These are phyloP conservation scores for Ptychobarbus kaznakovi DNA, from an alignment of 2,797 vertebrate species.

Conservation along the genomic window DNA sequence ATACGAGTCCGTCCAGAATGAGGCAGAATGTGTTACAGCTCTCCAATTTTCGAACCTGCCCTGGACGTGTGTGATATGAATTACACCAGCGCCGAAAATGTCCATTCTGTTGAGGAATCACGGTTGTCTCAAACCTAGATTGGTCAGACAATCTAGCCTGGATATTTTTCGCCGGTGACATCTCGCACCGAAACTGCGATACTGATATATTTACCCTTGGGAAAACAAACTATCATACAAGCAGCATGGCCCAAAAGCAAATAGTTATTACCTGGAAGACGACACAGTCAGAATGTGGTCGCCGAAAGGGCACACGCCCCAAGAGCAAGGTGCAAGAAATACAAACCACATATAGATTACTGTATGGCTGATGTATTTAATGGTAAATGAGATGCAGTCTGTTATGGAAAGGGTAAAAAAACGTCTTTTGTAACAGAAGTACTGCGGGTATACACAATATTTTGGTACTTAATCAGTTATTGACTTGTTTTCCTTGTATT, in stretches of 20 bases:
- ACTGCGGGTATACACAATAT: background rate
- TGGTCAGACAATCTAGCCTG: constrained; percentile 34
- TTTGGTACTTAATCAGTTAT: background rate
- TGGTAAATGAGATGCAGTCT: background rate
- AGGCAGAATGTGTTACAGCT: constrained; percentile 44
- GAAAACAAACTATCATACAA: constrained; percentile 45
- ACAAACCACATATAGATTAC: constrained; percentile 28
- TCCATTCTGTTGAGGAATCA: constrained; percentile 45
- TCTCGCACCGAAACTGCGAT: constrained; percentile 18
- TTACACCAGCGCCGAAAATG: constrained; percentile 22
- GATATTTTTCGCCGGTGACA: constrained; percentile 23
- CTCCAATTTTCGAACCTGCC: constrained; percentile 38
- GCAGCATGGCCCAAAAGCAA: constrained; percentile 43
- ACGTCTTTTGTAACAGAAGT: constrained; percentile 9
- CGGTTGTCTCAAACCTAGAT: constrained; percentile 37
- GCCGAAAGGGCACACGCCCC: constrained; percentile 43
- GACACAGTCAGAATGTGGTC: constrained; percentile 33
- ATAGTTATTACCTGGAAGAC: constrained; percentile 45
- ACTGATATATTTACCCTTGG: constrained; percentile 40
- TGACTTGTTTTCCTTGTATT: background rate
- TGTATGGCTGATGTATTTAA: constrained; percentile 13
- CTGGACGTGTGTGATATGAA: constrained; percentile 49
- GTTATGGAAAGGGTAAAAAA: constrained; percentile 7
- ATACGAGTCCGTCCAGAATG: constrained; percentile 45
- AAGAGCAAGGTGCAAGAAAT: constrained; percentile 30